Evolutionary conservation across 2,797 vertebrate genomes (phyloP).

Genomic region (Lepidocolaptes lacrymiger): DNA sequence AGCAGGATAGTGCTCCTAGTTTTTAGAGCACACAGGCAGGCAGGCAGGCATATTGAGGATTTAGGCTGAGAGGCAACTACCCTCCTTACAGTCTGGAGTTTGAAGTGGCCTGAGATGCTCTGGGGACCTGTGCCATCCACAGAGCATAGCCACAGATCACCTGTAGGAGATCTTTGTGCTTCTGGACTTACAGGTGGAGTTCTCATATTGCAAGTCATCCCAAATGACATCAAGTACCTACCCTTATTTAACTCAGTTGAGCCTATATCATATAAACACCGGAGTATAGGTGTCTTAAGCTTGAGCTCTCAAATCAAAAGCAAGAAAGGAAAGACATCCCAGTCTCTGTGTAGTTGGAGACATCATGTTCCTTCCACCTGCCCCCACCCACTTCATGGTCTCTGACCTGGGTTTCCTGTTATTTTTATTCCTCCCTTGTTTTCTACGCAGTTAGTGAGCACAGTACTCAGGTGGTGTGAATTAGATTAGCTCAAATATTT

Average conservation of each 20-base stretch:
- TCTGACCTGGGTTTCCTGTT: background rate
- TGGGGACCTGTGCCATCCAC: background rate
- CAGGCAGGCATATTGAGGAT: background rate
- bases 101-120: background rate
- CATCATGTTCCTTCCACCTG: background rate
- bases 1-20: background rate
- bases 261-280: background rate
- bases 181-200: background rate
- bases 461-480: background rate
- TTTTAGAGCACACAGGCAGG: background rate
- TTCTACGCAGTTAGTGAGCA: background rate
- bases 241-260: background rate
- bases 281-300: background rate
- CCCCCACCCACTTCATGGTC: background rate
- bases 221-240: background rate
- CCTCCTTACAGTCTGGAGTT: background rate
- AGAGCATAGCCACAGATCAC: background rate
- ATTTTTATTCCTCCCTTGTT: background rate
- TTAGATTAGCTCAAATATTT: constrained; percentile 19
- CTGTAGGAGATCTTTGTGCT: background rate
- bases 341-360: background rate
- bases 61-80: background rate
- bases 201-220: background rate
- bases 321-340: background rate
- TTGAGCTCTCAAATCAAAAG: background rate